phyloP scores from a whole-genome alignment of 2,113 vertebrate species.

The Ctenodactylus gundi region DNA sequence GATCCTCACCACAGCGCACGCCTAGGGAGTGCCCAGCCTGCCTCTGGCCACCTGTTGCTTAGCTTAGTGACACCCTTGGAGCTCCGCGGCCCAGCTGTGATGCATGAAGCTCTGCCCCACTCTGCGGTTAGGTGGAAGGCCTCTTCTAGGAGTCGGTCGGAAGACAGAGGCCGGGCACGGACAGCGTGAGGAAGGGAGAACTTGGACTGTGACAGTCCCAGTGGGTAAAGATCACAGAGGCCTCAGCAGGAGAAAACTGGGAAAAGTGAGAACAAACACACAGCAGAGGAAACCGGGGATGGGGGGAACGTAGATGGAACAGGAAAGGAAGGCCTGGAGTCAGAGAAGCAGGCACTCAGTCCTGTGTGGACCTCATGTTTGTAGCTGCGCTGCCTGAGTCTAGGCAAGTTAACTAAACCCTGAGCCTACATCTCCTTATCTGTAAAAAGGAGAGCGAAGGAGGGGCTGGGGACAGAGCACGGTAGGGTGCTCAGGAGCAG shows the following conservation, averaged over 20 bases:
- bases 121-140: not conserved
- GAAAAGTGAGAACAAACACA: not conserved
- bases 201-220: not conserved
- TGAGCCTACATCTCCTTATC: not conserved
- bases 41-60: not conserved
- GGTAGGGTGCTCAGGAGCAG: no score
- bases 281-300: not conserved
- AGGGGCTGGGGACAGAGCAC: not conserved
- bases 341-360: not conserved
- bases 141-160: no score
- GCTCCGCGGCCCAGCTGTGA: not conserved
- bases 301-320: no score
- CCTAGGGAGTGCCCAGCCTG: not conserved
- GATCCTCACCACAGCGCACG: no score
- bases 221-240: not conserved
- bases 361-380: not conserved
- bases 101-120: not conserved
- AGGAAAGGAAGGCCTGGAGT: no score
- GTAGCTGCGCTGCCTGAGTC: not conserved
- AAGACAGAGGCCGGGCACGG: not conserved
- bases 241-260: not conserved
- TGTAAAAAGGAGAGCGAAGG: not conserved
- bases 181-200: not conserved
- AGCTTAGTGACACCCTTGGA: not conserved
- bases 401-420: not conserved